Evolutionary conservation across 2,888 invertebrate genomes (phyloP).

Genomic region (Polyommatus iphigenia): DNA sequence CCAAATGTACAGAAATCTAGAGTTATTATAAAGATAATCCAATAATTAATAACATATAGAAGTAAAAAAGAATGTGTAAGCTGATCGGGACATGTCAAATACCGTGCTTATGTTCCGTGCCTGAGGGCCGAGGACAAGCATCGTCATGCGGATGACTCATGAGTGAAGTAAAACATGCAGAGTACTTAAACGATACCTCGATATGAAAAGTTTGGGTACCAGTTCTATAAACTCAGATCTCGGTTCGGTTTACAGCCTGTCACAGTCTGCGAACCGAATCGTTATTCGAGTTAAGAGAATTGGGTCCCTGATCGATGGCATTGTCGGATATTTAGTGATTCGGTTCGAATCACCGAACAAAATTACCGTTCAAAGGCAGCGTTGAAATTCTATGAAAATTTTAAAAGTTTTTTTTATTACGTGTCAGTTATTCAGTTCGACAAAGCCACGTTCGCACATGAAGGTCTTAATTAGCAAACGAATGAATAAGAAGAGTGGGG

Average conservation of each 20-base stretch:
- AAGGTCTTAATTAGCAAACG: slow-evolving; percentile 70
- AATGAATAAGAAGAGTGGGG: slow-evolving; percentile 85
- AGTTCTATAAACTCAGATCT: not conserved
- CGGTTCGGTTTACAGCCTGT: not conserved
- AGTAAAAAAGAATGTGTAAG: not conserved
- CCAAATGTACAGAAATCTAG: not conserved
- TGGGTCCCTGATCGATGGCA: not conserved
- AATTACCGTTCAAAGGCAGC: not conserved
- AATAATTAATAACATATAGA: not conserved
- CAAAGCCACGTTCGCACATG: slow-evolving; percentile 54
- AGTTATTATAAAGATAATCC: not conserved
- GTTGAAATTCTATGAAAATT: too few species aligned
- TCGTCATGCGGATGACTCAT: slow-evolving; percentile 14
- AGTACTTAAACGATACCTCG: slow-evolving; percentile 13
- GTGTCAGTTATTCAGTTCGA: not conserved
- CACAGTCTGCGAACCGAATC: not conserved
- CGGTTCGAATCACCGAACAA: not conserved
- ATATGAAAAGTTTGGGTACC: not conserved
- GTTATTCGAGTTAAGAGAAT: not conserved
- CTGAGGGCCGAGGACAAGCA: not conserved
- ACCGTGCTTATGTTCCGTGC: slow-evolving; percentile 20
- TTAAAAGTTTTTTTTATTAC: not conserved
- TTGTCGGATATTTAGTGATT: not conserved
- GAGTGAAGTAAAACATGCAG: slow-evolving; percentile 18
- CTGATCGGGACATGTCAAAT: slow-evolving; percentile 19